phyloP scores from a whole-genome alignment of 2,113 vertebrate species.

The Callionymus lyra region DNA sequence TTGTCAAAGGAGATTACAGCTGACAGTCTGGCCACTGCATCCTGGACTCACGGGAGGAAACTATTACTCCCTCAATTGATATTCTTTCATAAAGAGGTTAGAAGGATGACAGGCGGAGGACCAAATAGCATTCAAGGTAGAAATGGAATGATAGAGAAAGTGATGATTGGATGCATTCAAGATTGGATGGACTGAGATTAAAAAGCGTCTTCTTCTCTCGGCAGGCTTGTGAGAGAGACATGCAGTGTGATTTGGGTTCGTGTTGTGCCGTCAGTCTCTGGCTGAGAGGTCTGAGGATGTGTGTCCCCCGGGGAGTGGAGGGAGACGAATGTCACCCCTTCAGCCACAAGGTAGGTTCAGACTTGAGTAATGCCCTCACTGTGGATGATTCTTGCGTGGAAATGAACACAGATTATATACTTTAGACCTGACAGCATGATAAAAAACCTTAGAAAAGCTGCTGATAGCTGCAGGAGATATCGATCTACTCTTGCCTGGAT shows the following conservation, averaged over 20 bases:
- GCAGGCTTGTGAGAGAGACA: conserved; percentile 80
- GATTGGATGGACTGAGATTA: not conserved
- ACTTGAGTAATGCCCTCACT: conserved; percentile 1
- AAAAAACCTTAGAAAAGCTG: conserved; percentile 44
- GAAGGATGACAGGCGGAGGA: conserved; percentile 28
- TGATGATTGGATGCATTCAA: not conserved
- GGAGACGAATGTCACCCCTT: conserved; percentile 83
- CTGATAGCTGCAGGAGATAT: conserved; percentile 52
- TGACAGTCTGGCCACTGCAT: conserved; percentile 34
- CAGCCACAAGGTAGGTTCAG: conserved; percentile 77
- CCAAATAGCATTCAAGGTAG: conserved; percentile 6
- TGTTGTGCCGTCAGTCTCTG: conserved; percentile 89
- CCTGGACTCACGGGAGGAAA: conserved; percentile 45
- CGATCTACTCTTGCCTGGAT: conserved; percentile 38
- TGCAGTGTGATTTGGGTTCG: conserved; percentile 74
- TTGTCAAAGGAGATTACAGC: conserved; percentile 33
- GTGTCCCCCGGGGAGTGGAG: conserved; percentile 76
- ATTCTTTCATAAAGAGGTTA: conserved; percentile 49
- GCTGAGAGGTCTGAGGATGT: conserved; percentile 82
- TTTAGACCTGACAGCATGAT: conserved; percentile 22
- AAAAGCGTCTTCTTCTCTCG: conserved; percentile 24
- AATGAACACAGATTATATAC: conserved; percentile 2
- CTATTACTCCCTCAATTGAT: conserved; percentile 30
- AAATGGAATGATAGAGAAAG: not conserved
- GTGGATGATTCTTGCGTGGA: too few relatives aligned